Evolutionary conservation across 92 coral and sea anemone species (phyloP), one percentile per base, ranked within the genome.

Genomic region (Muricea muricata): DNA sequence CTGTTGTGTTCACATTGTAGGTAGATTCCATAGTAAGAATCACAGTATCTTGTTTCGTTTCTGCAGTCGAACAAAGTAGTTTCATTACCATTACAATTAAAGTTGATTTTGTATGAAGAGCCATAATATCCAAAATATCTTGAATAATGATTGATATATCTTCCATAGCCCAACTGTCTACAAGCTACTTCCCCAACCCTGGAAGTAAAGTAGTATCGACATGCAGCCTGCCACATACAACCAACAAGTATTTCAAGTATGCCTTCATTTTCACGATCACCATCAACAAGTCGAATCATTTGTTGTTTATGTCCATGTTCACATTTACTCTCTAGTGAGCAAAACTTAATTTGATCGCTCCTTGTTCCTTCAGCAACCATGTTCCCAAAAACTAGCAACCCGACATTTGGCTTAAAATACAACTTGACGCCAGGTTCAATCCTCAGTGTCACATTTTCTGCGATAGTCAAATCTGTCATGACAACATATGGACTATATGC

Each of bases 351-450:
- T 32, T 57, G 73, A n/a, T 78, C 82, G 11, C 75, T 81, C 7
- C 18, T 33, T 8, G 93, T 89, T 45, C 97, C 97, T 29, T 40
- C 46, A 6, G 93, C 97, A n/a, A 83, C 55, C 7, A 93, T 85
- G 9, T 86, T 91, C 35, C 97, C 97, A 46, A 88, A 67, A 34
- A 92, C 85, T 18, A 92, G 91, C 33, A 92, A 65, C 66, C 95
- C 88, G 15, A 65, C 50, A 37, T 92, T 82, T 26, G 91, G 90
- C 30, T 30, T 66, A 24, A 93, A 76, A 20, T 32, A 45, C 11
- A 93, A 42, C 68, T 80, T 80, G 1, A 93, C 97, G 57, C 93
- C 93, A 1, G 89, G 89, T 35, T 93, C 93, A 41, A 93, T 85
- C 9, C 79, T 85, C 7, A 93, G 84, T 18, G 86, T 88, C 6